Evolutionary conservation across 1,140 invertebrate genomes (phyloP).

Genomic region (Grapholita molesta): DNA sequence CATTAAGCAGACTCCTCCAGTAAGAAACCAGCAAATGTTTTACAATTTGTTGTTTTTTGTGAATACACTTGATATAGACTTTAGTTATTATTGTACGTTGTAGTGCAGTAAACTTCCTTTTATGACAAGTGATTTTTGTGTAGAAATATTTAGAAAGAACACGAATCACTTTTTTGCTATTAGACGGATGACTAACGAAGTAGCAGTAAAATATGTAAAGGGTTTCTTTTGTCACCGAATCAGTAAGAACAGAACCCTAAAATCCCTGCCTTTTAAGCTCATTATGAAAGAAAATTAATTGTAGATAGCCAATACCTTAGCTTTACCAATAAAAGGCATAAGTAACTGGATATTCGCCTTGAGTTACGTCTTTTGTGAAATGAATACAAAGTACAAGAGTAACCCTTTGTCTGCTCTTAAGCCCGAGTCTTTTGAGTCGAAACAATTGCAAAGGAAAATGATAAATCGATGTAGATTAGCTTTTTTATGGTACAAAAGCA

Average conservation of each 20-base stretch:
- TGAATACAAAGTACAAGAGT: neutral
- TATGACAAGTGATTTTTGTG: too few relatives aligned
- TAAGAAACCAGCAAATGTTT: too few relatives aligned
- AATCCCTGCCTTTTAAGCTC: neutral
- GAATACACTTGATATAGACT: too few relatives aligned
- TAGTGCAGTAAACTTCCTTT: too few relatives aligned
- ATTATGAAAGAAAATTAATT: slow-evolving; percentile 3
- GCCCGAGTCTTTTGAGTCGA: neutral
- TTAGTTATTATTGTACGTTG: too few relatives aligned
- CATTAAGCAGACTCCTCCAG: too few relatives aligned
- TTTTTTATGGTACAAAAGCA: neutral
- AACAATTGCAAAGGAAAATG: slow-evolving; percentile 12
- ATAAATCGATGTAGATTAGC: slow-evolving; percentile 10
- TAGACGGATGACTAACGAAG: too few relatives aligned
- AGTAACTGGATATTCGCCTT: neutral
- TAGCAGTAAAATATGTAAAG: too few relatives aligned
- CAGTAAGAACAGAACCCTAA: neutral
- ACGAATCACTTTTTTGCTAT: too few relatives aligned
- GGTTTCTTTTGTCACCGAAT: too few relatives aligned
- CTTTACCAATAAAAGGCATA: neutral
- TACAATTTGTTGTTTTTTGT: too few relatives aligned
- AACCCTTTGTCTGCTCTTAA: slow-evolving; percentile 1
- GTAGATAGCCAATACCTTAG: neutral
- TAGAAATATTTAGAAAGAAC: too few relatives aligned
- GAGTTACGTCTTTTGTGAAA: neutral